A percentile compares a stretch with the other conserved stretches of the same genome.
Evolutionary conservation across 1,140 invertebrate species (phyloP).

Genomic region (Ooceraea biroi): DNA sequence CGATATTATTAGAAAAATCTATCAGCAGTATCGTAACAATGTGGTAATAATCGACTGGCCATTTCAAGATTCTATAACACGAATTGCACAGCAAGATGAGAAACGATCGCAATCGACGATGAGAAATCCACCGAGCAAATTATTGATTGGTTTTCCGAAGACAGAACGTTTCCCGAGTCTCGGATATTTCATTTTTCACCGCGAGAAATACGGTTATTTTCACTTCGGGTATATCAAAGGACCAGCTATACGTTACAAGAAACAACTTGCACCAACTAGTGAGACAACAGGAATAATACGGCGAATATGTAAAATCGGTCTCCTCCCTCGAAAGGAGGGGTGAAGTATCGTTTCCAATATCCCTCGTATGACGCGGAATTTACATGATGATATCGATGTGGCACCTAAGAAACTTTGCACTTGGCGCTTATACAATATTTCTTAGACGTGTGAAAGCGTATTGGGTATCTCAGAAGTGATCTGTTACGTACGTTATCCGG

Average conservation of each 20-base stretch:
- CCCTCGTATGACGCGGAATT: constrained; percentile 29
- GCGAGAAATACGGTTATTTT: constrained; percentile 2
- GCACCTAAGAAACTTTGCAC: not conserved
- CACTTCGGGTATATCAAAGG: not conserved
- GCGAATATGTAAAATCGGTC: constrained; percentile 1
- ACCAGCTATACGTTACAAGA: not conserved
- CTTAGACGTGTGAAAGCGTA: not conserved
- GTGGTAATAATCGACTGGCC: constrained; percentile 13
- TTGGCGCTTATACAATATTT: constrained; percentile 30
- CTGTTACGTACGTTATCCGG: not conserved
- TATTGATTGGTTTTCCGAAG: constrained; percentile 37
- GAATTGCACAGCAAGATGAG: constrained; percentile 4
- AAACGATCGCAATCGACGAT: constrained; percentile 37
- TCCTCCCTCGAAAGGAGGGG: constrained; percentile 14
- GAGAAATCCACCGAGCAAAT: constrained; percentile 37
- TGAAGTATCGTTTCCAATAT: constrained; percentile 17
- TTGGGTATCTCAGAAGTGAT: not conserved
- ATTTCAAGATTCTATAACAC: constrained; percentile 31
- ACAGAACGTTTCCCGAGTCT: constrained; percentile 16
- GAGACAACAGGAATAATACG: constrained; percentile 5
- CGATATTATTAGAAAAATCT: not conserved
- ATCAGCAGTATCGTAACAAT: constrained; percentile 19
- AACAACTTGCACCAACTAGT: not conserved
- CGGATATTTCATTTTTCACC: constrained; percentile 2
- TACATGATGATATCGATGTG: constrained; percentile 1